A percentile compares a stretch with the other conserved stretches of the same genome.
These are phyloP conservation scores for Drosophila obscura DNA, from an alignment of 1,140 invertebrate genomes.

Conservation along the genomic window DNA sequence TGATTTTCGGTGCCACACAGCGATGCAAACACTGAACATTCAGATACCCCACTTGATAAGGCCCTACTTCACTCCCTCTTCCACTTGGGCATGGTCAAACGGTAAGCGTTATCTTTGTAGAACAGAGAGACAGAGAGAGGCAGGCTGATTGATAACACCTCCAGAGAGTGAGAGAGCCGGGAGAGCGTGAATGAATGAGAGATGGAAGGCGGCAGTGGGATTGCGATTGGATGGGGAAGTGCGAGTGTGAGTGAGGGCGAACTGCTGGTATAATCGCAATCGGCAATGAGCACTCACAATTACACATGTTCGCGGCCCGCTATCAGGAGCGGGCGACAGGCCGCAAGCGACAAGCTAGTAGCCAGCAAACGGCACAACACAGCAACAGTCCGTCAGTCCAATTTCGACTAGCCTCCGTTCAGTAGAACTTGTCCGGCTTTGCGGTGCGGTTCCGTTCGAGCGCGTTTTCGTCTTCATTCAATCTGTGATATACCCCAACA, in stretches of 20 bases:
- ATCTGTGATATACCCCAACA: conserved; percentile 2
- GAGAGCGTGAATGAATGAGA: neutral
- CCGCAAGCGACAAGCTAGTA: neutral
- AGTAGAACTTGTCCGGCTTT: conserved; percentile 63
- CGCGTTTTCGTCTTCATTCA: conserved; percentile 7
- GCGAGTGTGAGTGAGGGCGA: neutral
- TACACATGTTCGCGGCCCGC: conserved; percentile 74
- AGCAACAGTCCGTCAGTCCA: conserved; percentile 2
- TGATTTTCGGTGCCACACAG: neutral
- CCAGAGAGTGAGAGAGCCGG: conserved; percentile 43
- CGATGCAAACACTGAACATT: conserved; percentile 38
- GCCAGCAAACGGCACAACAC: conserved; percentile 4
- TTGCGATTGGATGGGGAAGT: neutral
- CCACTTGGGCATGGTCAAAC: conserved; percentile 41
- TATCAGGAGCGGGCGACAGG: conserved; percentile 36
- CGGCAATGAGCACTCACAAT: conserved; percentile 77
- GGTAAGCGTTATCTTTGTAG: conserved; percentile 57
- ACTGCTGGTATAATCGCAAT: conserved; percentile 69
- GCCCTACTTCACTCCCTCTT: conserved; percentile 2
- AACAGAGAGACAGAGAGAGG: conserved; percentile 12
- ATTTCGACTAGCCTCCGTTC: conserved; percentile 13
- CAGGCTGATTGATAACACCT: conserved; percentile 63
- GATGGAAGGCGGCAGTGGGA: neutral
- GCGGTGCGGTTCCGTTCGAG: conserved; percentile 47
- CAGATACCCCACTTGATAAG: conserved; percentile 71